Conservation (phyloP, 2,113 vertebrate genomes). For the Burhinus oedicnemus region DNA sequence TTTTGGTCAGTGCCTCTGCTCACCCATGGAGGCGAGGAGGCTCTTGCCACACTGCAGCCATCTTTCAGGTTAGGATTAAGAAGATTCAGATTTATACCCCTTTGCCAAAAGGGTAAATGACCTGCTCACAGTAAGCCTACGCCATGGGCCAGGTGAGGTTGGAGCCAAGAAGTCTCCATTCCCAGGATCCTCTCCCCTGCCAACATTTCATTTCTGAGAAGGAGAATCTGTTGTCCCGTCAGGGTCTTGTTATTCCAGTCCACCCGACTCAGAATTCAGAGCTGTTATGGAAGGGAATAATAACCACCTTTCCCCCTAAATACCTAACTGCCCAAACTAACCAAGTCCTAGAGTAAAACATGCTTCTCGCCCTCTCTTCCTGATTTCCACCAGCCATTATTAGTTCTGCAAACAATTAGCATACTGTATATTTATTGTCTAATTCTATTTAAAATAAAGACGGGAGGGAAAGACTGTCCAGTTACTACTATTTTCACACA, state of each 20-base stretch:
- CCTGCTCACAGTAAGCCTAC: neutral
- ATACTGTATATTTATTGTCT: neutral
- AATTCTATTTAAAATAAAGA: neutral
- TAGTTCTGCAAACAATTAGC: neutral
- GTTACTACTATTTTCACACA: neutral
- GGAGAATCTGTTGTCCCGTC: neutral
- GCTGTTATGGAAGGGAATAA: neutral
- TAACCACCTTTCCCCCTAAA: neutral
- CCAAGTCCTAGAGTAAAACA: neutral
- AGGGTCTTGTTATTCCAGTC: neutral
- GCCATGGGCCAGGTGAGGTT: neutral
- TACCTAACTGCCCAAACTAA: neutral
- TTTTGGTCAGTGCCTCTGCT: neutral
- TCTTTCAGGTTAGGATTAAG: neutral
- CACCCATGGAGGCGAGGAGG: neutral
- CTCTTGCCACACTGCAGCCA: neutral
- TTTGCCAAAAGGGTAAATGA: neutral
- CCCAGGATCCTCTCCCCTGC: neutral
- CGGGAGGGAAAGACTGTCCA: neutral
- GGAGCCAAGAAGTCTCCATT: neutral
- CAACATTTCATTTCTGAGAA: neutral
- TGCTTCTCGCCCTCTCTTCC: neutral
- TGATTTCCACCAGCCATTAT: neutral
- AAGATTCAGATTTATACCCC: neutral
- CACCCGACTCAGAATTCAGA: neutral